A percentile compares a stretch with the other conserved stretches of the same genome.
These are phyloP conservation scores for Aradophagus sp. DNA, from an alignment of 1,140 invertebrate genomes.

Conservation along the genomic window DNA sequence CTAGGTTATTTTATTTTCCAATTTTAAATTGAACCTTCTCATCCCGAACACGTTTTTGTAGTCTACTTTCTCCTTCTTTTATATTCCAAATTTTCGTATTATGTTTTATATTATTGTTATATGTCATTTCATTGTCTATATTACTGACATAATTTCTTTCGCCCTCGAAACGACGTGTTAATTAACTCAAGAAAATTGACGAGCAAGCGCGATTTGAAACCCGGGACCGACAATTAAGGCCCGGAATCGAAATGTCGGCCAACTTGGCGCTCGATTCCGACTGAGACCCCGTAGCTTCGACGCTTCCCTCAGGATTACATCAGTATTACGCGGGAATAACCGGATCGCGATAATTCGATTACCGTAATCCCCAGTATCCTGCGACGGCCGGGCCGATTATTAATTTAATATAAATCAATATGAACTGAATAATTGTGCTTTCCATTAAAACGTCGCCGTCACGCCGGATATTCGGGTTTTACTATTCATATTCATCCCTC, in stretches of 20 bases:
- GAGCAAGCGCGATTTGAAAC: no score
- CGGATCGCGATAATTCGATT: constrained; percentile 53
- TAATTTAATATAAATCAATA: constrained; percentile 57
- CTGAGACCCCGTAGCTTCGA: constrained; percentile 5
- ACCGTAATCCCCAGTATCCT: constrained; percentile 49
- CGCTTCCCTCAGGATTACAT: constrained; percentile 43
- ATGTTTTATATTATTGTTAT: no score
- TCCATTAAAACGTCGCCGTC: constrained; percentile 25
- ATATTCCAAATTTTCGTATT: no score
- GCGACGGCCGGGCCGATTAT: constrained; percentile 39
- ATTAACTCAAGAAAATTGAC: no score
- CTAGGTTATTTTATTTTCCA: no score
- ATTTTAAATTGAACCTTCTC: no score
- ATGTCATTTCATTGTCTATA: no score
- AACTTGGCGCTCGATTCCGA: constrained; percentile 7
- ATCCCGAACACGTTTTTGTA: no score
- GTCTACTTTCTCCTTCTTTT: no score
- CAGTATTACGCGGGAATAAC: constrained; percentile 53
- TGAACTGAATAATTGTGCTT: constrained; percentile 35
- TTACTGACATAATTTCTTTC: no score
- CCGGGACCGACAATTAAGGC: constrained; percentile 13
- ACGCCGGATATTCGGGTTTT: constrained; percentile 10
- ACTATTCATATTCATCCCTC: no score
- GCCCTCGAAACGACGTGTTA: no score
- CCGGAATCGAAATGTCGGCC: not conserved